These are phyloP conservation scores for Odontocolon sp. DNA, from an alignment of 2,888 invertebrate species.

Conservation along the genomic window DNA sequence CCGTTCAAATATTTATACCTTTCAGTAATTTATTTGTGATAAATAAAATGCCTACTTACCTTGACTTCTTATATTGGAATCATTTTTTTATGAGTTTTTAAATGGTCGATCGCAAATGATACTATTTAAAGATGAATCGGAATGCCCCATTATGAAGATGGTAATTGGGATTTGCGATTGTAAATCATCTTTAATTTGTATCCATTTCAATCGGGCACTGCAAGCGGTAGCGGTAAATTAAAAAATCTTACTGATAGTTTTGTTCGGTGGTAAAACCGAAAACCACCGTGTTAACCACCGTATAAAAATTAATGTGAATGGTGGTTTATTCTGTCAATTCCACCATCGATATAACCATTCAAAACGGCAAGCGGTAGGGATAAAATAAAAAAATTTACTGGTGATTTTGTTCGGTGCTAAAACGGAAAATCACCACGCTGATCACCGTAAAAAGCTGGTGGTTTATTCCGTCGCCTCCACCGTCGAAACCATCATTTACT, in stretches of 20 bases:
- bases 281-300: background rate
- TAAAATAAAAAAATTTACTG: too few species aligned
- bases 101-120: background rate
- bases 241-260: background rate
- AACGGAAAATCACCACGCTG: too few species aligned
- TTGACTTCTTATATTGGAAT: too few species aligned
- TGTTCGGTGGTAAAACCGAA: background rate
- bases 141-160: background rate
- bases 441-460: too few species aligned
- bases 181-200: background rate
- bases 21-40: background rate
- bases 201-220: background rate
- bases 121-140: background rate
- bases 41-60: background rate
- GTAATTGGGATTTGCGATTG: background rate
- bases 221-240: background rate
- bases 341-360: background rate
- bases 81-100: background rate
- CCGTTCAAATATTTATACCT: background rate
- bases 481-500: too few species aligned
- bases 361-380: background rate
- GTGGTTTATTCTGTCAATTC: conserved; percentile 1
- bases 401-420: too few species aligned
- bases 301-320: background rate
- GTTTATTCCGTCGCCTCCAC: too few species aligned